These are phyloP conservation scores for Sebastes hopkinsi DNA, from an alignment of 2,797 vertebrate genomes.

Conservation along the genomic window DNA sequence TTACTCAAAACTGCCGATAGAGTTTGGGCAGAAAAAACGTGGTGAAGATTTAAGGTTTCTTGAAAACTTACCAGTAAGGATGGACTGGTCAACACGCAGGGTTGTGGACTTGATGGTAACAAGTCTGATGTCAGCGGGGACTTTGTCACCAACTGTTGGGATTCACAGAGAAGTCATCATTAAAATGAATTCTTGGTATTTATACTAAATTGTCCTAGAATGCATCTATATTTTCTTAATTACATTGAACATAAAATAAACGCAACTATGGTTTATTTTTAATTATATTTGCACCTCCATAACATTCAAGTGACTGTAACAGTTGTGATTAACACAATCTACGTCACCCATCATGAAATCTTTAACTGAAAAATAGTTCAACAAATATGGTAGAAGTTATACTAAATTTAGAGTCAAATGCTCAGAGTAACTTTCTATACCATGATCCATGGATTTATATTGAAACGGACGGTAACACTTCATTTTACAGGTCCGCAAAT, in stretches of 20 bases:
- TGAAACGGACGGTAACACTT: too few species aligned
- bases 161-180: slow-evolving; percentile 15
- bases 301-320: slow-evolving; percentile 2
- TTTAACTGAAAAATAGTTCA: background rate
- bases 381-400: background rate
- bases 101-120: slow-evolving; percentile 86
- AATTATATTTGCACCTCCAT: background rate
- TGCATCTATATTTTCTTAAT: background rate
- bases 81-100: slow-evolving; percentile 88
- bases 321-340: background rate
- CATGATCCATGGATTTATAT: slow-evolving; percentile 13
- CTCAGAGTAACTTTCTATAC: slow-evolving; percentile 5
- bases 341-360: background rate
- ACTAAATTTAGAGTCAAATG: background rate
- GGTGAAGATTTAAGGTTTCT: background rate
- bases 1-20: background rate
- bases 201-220: background rate
- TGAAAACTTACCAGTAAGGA: slow-evolving; percentile 86
- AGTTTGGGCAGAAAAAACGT: background rate
- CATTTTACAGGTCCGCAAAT: too few species aligned
- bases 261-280: background rate
- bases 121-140: slow-evolving; percentile 87
- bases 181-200: background rate
- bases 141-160: slow-evolving; percentile 86
- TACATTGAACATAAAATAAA: background rate